phyloP scores from a whole-genome alignment of 2,797 vertebrate species.

The Danio tinwini region DNA sequence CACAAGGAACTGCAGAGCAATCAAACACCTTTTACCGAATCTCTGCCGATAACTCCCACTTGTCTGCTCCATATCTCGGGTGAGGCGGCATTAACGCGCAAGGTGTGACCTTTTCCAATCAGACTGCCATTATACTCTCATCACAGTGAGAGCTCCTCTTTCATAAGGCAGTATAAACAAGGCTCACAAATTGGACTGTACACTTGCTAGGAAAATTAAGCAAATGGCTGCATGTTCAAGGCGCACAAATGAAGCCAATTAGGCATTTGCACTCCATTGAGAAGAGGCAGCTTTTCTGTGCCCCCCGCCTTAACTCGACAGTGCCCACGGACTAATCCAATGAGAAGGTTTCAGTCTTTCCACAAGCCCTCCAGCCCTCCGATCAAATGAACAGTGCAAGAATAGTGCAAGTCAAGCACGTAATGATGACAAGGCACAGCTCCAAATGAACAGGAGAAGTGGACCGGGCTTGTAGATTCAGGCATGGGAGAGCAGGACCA shows the following conservation, averaged over 20 bases:
- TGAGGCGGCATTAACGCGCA: conserved; percentile 42
- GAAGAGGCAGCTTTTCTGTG: background rate
- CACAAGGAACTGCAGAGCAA: conserved; percentile 21
- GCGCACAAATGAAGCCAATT: conserved; percentile 57
- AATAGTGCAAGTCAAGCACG: conserved; percentile 28
- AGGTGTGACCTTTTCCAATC: conserved; percentile 59
- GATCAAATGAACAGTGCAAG: conserved; percentile 25
- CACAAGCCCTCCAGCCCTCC: background rate
- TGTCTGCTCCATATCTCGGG: conserved; percentile 7
- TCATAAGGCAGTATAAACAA: conserved; percentile 50
- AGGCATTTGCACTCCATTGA: conserved; percentile 49
- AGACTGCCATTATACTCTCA: conserved; percentile 37
- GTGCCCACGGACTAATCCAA: conserved; percentile 2
- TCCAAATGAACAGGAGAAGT: conserved; percentile 1
- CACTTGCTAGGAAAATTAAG: conserved; percentile 49
- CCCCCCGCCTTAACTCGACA: conserved; percentile 11
- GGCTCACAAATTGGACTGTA: conserved; percentile 50
- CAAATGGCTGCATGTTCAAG: conserved; percentile 41
- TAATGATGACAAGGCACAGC: conserved; percentile 33
- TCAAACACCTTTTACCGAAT: conserved; percentile 36
- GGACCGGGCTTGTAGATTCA: background rate
- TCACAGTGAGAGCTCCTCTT: conserved; percentile 30
- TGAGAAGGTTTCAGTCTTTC: conserved; percentile 12
- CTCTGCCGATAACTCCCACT: conserved; percentile 27
- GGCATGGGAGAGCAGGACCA: conserved; percentile 6